Percentiles rank a stretch among this genome's conserved stretches.
These are phyloP conservation scores for Xestia xanthographa DNA, from an alignment of 2,888 invertebrate species.

Conservation along the genomic window DNA sequence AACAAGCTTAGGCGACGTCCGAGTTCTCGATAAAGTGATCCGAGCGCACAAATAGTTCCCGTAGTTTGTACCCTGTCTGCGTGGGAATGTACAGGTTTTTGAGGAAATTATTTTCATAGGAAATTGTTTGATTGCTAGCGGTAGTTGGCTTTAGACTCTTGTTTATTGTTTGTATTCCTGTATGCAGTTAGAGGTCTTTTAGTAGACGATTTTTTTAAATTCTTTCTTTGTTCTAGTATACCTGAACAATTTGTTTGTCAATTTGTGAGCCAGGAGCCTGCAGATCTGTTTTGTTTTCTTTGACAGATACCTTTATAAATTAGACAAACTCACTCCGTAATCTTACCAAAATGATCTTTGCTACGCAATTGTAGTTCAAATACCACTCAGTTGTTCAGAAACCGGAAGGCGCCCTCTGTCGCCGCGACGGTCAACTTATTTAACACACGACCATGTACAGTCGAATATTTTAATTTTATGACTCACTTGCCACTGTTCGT, in stretches of 20 bases:
- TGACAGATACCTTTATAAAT: background rate
- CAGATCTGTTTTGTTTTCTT: background rate
- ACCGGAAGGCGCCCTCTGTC: background rate
- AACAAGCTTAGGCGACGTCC: conserved; percentile 54
- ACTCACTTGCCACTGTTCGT: no score
- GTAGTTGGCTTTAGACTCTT: background rate
- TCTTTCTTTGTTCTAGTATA: no score
- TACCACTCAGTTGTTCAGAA: background rate
- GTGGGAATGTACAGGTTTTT: conserved; percentile 17
- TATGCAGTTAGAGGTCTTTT: background rate
- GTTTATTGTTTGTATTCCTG: background rate
- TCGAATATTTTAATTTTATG: no score
- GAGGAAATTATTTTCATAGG: background rate
- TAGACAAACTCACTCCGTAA: background rate
- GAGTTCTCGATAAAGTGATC: conserved; percentile 61
- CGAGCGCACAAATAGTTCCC: conserved; percentile 30
- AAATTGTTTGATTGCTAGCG: conserved; percentile 21
- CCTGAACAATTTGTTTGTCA: background rate
- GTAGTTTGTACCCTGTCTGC: conserved; percentile 16
- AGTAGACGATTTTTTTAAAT: background rate
- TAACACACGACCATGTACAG: no score
- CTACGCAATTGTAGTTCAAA: background rate
- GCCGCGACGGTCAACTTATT: background rate
- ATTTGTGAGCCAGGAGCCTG: background rate
- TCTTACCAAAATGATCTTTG: background rate